phyloP scores from a whole-genome alignment of 53 echinoderm and acorn worm species.

The Stichopus horrens region DNA sequence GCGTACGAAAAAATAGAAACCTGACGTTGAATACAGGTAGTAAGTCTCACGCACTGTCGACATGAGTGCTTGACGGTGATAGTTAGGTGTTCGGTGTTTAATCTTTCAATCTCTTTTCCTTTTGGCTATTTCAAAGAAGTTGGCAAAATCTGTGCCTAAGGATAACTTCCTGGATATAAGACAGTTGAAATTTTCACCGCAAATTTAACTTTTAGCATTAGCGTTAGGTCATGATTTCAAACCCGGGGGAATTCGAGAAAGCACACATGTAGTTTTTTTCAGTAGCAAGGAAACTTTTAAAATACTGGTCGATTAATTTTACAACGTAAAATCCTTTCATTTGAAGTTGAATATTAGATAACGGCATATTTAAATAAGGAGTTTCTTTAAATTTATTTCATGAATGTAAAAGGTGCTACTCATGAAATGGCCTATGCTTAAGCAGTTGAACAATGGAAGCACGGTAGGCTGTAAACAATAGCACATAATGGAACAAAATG shows the following conservation, averaged over 20 bases:
- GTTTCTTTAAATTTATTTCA: no score
- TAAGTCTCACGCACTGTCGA: not conserved
- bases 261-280: not conserved
- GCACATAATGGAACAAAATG: no score
- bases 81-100: not conserved
- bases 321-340: no score
- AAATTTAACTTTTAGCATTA: slow-evolving; percentile 10
- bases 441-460: no score
- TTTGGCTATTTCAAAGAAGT: slow-evolving; percentile 1
- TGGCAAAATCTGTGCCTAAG: slow-evolving; percentile 17
- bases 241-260: slow-evolving; percentile 7
- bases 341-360: no score
- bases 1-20: not conserved
- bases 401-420: no score
- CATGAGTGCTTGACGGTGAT: slow-evolving; percentile 10
- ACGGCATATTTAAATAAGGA: no score
- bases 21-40: not conserved
- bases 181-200: slow-evolving; percentile 28
- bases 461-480: no score
- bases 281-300: not conserved
- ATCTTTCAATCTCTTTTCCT: not conserved
- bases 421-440: no score
- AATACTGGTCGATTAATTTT: not conserved
- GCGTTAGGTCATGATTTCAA: slow-evolving; percentile 36
- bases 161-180: not conserved